A percentile compares a stretch with the other conserved stretches of the same genome.
These are phyloP conservation scores for Lucilia cuprina DNA, from an alignment of 1,140 invertebrate genomes.

Conservation along the genomic window DNA sequence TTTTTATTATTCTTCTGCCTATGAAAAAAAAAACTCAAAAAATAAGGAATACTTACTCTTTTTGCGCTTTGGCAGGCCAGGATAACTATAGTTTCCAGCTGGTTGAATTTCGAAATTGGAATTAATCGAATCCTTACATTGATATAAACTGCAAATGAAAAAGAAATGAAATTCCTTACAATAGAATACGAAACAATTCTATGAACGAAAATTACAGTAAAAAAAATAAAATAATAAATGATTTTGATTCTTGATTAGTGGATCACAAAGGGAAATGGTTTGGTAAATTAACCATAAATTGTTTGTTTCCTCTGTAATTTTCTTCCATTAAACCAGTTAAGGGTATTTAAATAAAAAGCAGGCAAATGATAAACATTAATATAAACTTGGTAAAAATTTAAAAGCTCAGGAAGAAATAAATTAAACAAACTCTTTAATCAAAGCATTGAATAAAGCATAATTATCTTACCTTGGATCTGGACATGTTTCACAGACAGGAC, in stretches of 20 bases:
- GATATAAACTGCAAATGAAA: conserved; percentile 58
- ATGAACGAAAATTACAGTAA: background rate
- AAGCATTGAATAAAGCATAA: background rate
- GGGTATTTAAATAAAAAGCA: too few species aligned
- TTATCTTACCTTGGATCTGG: conserved; percentile 61
- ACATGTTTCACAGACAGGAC: conserved; percentile 66
- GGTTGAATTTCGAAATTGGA: conserved; percentile 68
- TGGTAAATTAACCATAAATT: background rate
- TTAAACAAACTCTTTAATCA: too few species aligned
- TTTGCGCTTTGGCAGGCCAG: conserved; percentile 66
- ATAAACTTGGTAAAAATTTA: too few species aligned
- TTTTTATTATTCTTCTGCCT: background rate
- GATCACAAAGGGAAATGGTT: background rate
- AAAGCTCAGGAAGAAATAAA: too few species aligned
- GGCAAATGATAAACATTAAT: too few species aligned
- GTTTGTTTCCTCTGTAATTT: too few species aligned
- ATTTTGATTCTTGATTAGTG: background rate
- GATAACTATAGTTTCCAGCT: conserved; percentile 67
- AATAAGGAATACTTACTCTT: conserved; percentile 63
- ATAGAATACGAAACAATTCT: background rate
- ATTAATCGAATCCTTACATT: conserved; percentile 69
- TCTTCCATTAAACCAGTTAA: too few species aligned
- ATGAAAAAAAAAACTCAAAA: background rate
- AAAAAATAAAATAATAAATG: background rate
- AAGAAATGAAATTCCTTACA: background rate